Conservation (phyloP, 2,888 invertebrate genomes). For the Stenodema calcarata region DNA sequence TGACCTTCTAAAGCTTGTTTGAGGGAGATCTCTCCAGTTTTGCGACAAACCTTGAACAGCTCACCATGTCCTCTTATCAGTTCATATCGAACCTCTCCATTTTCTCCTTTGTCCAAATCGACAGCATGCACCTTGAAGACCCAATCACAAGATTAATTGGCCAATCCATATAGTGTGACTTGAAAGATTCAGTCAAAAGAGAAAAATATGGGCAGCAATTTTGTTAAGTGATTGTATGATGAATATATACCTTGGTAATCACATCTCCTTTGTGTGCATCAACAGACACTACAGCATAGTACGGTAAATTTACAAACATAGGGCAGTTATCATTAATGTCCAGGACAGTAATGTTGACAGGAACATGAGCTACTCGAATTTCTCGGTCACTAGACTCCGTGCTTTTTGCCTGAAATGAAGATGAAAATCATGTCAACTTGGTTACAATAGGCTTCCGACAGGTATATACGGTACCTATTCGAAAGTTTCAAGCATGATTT, state of each 20-base stretch:
- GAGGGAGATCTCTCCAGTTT: slow-evolving; percentile 83
- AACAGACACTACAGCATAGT: slow-evolving; percentile 88
- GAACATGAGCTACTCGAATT: slow-evolving; percentile 74
- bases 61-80: slow-evolving; percentile 85
- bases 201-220: not conserved
- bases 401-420: slow-evolving; percentile 61
- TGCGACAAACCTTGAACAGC: slow-evolving; percentile 84
- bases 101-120: slow-evolving; percentile 88
- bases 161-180: too few species aligned
- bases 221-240: slow-evolving; percentile 46
- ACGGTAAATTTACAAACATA: slow-evolving; percentile 90
- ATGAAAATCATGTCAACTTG: not conserved
- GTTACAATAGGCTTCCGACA: too few species aligned
- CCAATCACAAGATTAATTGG: not conserved
- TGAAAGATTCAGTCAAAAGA: not conserved
- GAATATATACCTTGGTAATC: slow-evolving; percentile 70
- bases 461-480: too few species aligned
- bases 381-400: slow-evolving; percentile 60
- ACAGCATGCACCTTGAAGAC: slow-evolving; percentile 75
- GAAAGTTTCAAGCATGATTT: too few species aligned
- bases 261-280: slow-evolving; percentile 82
- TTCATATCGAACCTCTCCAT: slow-evolving; percentile 90
- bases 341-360: slow-evolving; percentile 81
- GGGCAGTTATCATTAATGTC: slow-evolving; percentile 97
- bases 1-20: slow-evolving; percentile 82